These are phyloP conservation scores for Ditylenchus weischeri DNA, from an alignment of 2,888 invertebrate genomes.

Conservation along the genomic window DNA sequence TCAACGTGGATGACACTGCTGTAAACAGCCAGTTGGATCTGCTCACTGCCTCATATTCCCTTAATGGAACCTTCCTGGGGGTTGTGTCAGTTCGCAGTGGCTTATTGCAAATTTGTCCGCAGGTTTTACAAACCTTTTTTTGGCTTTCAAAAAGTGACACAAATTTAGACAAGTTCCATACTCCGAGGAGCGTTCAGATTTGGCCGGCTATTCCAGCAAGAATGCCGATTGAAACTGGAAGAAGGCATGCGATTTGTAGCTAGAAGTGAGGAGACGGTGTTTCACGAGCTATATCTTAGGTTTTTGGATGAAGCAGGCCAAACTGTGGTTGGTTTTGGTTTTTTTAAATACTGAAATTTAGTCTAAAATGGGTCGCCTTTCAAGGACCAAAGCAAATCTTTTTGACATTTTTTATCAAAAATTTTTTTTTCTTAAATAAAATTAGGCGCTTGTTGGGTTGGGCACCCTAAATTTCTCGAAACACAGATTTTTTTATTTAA, in stretches of 20 bases:
- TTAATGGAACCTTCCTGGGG: constrained; percentile 60
- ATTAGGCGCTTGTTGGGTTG: too few species aligned
- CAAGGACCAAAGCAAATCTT: background rate
- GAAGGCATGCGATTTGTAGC: constrained; percentile 46
- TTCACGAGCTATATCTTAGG: constrained; percentile 66
- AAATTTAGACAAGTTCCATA: constrained; percentile 14
- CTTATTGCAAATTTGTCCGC: constrained; percentile 59
- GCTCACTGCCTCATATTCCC: constrained; percentile 53
- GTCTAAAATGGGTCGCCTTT: too few species aligned
- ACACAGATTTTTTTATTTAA: too few species aligned
- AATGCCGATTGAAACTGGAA: constrained; percentile 30
- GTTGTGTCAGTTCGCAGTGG: constrained; percentile 20
- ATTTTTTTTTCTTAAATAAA: background rate
- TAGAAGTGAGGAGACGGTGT: constrained; percentile 55
- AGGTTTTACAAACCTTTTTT: constrained; percentile 1
- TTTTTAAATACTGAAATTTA: too few species aligned
- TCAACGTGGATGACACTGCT: constrained; percentile 28
- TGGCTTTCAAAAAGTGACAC: constrained; percentile 3
- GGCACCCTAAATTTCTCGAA: too few species aligned
- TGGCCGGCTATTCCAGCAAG: constrained; percentile 58
- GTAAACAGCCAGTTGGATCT: constrained; percentile 48
- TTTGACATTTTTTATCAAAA: too few species aligned
- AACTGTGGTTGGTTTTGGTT: constrained; percentile 35
- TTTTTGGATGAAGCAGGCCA: constrained; percentile 53
- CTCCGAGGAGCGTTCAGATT: constrained; percentile 58